phyloP scores from a whole-genome alignment of 2,113 vertebrate species.

The Bos javanicus region DNA sequence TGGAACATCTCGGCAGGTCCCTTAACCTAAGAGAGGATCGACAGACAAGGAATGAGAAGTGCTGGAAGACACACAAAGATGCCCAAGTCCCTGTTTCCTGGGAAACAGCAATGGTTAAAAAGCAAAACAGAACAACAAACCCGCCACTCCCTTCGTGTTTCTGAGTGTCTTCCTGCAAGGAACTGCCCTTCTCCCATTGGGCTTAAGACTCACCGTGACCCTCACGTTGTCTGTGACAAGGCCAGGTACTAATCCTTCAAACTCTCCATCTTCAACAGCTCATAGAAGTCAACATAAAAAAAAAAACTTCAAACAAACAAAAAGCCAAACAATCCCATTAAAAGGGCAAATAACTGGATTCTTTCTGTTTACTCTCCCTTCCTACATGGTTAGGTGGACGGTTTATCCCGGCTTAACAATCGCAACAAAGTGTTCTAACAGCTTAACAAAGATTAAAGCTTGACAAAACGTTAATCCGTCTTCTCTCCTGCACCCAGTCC shows the following conservation, averaged over 20 bases:
- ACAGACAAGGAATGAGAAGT: background rate
- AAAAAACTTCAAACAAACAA: background rate
- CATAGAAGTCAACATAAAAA: background rate
- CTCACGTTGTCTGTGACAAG: background rate
- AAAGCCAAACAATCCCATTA: background rate
- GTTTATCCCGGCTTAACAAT: background rate
- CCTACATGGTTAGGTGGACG: background rate
- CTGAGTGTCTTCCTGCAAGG: background rate
- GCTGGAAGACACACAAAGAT: background rate
- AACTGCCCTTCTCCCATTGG: background rate
- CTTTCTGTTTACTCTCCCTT: background rate
- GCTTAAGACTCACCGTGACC: background rate
- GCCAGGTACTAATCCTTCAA: background rate
- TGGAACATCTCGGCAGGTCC: slow-evolving; percentile 19
- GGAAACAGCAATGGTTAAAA: background rate
- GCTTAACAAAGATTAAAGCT: background rate
- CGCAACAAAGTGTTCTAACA: background rate
- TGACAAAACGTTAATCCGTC: background rate
- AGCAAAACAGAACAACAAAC: background rate
- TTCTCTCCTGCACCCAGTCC: background rate
- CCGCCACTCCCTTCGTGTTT: too few relatives aligned
- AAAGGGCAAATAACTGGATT: background rate
- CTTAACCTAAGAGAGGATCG: background rate
- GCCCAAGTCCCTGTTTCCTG: background rate
- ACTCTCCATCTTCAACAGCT: background rate